Evolutionary conservation across 35 echinoderm and acorn worm species (phyloP).

Genomic region (Lytechinus variegatus): DNA sequence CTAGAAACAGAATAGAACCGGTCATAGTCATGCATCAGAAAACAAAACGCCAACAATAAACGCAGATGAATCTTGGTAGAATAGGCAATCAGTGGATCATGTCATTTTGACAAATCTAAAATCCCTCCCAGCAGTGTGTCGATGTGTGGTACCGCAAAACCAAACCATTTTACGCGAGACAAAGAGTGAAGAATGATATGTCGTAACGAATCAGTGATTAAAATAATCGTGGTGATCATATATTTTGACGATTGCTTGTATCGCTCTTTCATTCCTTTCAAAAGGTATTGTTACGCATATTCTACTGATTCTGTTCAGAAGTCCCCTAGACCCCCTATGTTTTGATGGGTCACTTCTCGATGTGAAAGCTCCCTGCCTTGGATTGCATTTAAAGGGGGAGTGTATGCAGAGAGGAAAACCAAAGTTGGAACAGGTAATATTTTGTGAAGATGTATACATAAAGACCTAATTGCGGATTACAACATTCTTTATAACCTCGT

Average conservation of each 20-base stretch:
- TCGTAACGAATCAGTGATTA: neutral
- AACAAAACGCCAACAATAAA: neutral
- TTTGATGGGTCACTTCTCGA: neutral
- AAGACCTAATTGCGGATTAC: no score
- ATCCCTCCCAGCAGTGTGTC: neutral
- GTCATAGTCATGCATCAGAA: neutral
- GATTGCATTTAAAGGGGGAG: neutral
- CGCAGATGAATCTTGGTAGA: neutral
- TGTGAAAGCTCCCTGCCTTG: neutral
- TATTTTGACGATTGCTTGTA: no score
- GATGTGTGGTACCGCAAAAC: neutral
- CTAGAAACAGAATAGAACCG: neutral
- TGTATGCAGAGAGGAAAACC: neutral
- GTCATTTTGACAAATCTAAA: neutral
- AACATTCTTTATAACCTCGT: no score
- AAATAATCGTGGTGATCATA: no score
- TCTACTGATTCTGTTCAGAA: neutral
- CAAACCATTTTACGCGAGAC: neutral
- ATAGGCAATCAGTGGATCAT: neutral
- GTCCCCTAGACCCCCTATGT: neutral
- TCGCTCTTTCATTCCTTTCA: neutral
- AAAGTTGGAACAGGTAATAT: no score
- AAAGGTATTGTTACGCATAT: neutral
- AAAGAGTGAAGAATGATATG: neutral
- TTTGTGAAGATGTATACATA: no score